Conservation (phyloP, 2,797 vertebrate species). For the Lates japonicus region DNA sequence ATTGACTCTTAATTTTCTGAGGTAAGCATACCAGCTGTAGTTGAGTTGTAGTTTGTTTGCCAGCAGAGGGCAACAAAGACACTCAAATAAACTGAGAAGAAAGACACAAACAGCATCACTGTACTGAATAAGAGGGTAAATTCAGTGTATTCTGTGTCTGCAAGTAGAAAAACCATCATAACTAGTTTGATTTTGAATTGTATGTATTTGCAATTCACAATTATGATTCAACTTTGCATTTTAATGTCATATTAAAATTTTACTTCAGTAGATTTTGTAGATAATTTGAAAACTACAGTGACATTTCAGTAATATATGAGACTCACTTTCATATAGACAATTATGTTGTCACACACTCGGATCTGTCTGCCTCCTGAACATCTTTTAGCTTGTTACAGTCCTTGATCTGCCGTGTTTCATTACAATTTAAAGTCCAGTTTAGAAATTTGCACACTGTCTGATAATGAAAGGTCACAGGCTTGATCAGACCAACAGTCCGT, state of each 20-base stretch:
- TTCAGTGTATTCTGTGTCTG: not conserved
- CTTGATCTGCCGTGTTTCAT: not conserved
- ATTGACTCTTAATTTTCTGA: not conserved
- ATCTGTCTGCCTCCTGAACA: not conserved
- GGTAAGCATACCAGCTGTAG: not conserved
- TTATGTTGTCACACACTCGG: no score
- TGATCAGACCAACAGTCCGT: not conserved
- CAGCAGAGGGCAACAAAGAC: slow-evolving; percentile 65
- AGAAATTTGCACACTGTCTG: not conserved
- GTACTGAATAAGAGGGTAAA: not conserved
- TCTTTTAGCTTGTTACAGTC: not conserved
- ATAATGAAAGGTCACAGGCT: not conserved
- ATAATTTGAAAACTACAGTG: not conserved
- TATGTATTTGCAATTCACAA: not conserved
- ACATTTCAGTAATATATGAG: not conserved
- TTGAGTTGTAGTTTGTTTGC: slow-evolving; percentile 2
- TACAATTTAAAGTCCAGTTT: slow-evolving; percentile 6
- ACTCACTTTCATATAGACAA: not conserved
- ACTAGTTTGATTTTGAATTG: no score
- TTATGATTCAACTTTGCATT: not conserved
- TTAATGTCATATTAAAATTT: not conserved
- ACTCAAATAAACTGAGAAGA: not conserved
- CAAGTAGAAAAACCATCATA: not conserved
- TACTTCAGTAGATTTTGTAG: not conserved
- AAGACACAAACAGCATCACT: not conserved